Base-by-base conservation (phyloP, 1,140 invertebrate species). In the Apis florea region DNA sequence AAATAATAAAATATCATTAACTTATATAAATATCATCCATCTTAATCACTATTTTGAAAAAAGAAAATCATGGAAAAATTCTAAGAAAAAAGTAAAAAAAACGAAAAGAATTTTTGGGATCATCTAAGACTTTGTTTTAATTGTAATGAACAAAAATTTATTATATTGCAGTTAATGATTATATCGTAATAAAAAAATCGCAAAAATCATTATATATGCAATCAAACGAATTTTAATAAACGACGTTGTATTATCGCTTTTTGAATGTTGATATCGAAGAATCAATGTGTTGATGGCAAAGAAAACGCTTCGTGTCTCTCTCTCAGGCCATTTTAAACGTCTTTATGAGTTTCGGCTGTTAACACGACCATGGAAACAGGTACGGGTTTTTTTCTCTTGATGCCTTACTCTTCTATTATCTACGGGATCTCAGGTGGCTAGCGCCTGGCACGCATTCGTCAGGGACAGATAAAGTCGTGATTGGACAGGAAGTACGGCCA, bases 291-390 rank as follows among this genome's bases (percentile, higher is more conserved):
- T 53, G 40, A 47, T 58, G 59, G 17, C 40, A 73, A 26, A 81
- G 56, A 51, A 61, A 53, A 53, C 40, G 4, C 13, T 21, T 47
- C 31, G 10, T 56, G 24, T 77, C 67, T 86, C 71, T 85, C 84
- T 87, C 79, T 89, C 85, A 87, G 85, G 83, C 80, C 89, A 85
- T 89, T 89, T 90, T 91, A 92, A 92, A 92, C 88, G 89, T 92
- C 91, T 92, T 93, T 92, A 92, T 92, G 89, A 92, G 90, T 91
- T 91, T 91, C 83, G 91, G 89, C 90, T 92, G 89, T 92, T 92
- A 92, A 92, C 91, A 91, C 87, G 90, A 85, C 70, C 79, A 71
- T 86, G 77, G 71, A 74, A 86, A 63, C 82, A 87, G 86, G 79
- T 82, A 87, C 74, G 64, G 49, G 21, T 76, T 69, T 67, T 76